Evolutionary conservation across 2,888 invertebrate species (phyloP), one percentile per base, ranked within the genome.

Genomic region (Lithosia quadra): DNA sequence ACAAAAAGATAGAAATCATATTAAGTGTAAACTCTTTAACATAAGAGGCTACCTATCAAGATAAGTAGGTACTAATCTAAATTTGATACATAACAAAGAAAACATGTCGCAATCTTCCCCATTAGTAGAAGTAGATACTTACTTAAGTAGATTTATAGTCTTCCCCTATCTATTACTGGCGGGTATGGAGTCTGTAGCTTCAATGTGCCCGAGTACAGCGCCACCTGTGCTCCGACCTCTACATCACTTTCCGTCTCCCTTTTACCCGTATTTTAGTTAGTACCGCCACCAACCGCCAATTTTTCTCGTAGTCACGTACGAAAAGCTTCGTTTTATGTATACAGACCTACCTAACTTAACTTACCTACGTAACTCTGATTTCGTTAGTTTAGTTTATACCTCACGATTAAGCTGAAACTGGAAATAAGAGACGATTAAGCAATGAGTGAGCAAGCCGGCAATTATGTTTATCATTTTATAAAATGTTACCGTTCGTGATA

Each of bases 171-270:
- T 61, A 63, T 63, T 60, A 24, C 39, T 43, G 33, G 43, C 34
- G 64, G 43, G 60, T 18, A 49, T 22, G 24, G 22, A 65, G 49
- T 55, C 58, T 61, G 53, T 64, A 64, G 69, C 67, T 64, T 69
- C 34, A 72, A 34, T 24, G 34, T 49, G 33, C 28, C 43, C 70
- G 67, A 67, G 60, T 39, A 49, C n/a, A 83, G 78, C 84, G 87
- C 86, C 87, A 88, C 87, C 87, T 88, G 78, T 84, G 81, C 70
- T 64, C 63, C 68, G 70, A 73, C 67, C 73, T 66, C 69, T 67
- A 86, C 81, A 87, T 82, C 71, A 75, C 74, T 68, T 80, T 72
- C 67, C 67, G 68, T 72, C 69, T 76, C 81, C 74, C 75, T 75
- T 68, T 74, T 73, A 74, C 71, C 69, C 68, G 72, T 71, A 77